Evolutionary conservation across 2,797 vertebrate species (phyloP), one percentile per base, ranked within the genome.

Genomic region (Gymnopithys bicolor): DNA sequence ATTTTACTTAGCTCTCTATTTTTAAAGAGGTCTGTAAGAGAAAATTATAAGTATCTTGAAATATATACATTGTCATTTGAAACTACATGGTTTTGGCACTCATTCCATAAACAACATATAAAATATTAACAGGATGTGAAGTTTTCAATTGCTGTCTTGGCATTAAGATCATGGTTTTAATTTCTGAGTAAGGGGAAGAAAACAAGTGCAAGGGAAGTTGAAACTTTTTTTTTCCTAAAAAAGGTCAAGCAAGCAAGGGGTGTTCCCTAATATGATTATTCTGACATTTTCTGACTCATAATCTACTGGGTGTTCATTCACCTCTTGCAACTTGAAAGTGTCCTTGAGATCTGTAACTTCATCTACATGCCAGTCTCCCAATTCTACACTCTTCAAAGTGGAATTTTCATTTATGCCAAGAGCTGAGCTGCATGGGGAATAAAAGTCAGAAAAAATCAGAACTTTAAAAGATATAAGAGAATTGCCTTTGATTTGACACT

Each of bases 321-420:
- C 76, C 71, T 92, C 84, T 80, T 80, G 33, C 63, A 56, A 68
- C 82, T 85, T 93, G 60, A 91, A 93, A 87, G 64, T 24, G 64
- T 87, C 87, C 87, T 89, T 95, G 93, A 95, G 82, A 87, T 92
- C 78, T 80, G 24, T 91, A 87, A 62, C 41, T 82, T 89, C 94
- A 67, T 93, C 60, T 87, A 60, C 45, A 80, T 87, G n/a, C 64
- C 56, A 75, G 45, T 52, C 75, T 91, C 76, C 39, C 64, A 83
- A 35, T 55, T 92, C 49, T 83, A 22, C 52, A n/a, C n/a, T 93
- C 64, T 94, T 93, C 83, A 91, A 93, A 93, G 58, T 60, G 19
- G 58, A 87, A 81, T 90, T 90, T 93, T 74, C 78, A 66, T 95
- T 92, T 82, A 91, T 74, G 32, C 52, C 41, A 59, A 77, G 49